Percentiles rank a stretch among this genome's conserved stretches.
Conservation (phyloP, 2,113 vertebrate species). For the Ursus arctos region DNA sequence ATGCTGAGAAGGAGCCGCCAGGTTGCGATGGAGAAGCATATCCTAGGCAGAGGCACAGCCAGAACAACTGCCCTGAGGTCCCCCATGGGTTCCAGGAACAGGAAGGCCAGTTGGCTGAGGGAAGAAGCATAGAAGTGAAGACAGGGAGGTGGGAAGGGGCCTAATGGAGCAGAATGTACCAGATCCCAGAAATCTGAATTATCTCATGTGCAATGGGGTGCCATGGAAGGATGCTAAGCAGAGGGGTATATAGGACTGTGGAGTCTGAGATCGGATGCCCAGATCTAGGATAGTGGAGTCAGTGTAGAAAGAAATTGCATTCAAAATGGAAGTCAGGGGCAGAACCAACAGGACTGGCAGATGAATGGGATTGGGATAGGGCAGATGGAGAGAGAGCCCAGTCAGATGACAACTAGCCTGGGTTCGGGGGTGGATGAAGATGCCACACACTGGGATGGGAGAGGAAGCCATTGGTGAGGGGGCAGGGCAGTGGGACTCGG, state of each 20-base stretch:
- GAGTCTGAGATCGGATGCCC: not conserved
- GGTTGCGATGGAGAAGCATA: not conserved
- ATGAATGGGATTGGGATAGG: not conserved
- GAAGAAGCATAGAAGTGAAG: not conserved
- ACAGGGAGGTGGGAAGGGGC: not conserved
- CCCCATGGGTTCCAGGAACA: not conserved
- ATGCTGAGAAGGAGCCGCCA: not conserved
- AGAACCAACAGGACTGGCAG: not conserved
- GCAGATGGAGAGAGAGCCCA: not conserved
- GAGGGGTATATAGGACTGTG: rapidly evolving
- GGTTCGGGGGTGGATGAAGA: not conserved
- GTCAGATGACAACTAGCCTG: not conserved
- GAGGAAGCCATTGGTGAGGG: not conserved
- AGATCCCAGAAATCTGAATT: not conserved
- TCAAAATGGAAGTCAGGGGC: not conserved
- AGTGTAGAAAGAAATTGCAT: not conserved
- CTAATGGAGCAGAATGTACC: not conserved
- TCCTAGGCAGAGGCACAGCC: not conserved
- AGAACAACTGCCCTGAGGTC: not conserved
- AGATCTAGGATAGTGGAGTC: not conserved
- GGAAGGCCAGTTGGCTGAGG: not conserved
- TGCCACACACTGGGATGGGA: not conserved
- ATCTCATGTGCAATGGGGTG: not conserved
- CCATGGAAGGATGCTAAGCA: not conserved
- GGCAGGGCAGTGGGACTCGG: not conserved